Percentiles rank a stretch among this genome's conserved stretches.
phyloP scores from a whole-genome alignment of 23 tunicate species.

The Halocynthia aurantium region DNA sequence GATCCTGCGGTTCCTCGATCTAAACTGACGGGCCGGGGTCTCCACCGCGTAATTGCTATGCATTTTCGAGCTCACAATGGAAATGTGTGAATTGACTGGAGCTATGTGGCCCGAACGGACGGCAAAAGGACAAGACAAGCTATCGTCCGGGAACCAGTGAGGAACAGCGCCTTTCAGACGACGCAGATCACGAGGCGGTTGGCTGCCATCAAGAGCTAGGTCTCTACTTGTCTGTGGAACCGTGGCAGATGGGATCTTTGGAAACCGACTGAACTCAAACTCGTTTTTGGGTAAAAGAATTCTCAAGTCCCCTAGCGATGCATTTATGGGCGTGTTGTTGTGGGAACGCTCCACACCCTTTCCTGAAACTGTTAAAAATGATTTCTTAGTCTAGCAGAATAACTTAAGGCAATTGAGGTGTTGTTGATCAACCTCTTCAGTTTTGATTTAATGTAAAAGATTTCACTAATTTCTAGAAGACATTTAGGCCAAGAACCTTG shows the following conservation, averaged over 20 bases:
- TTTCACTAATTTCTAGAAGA: too few species aligned
- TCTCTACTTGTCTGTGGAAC: neutral
- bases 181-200: slow-evolving; percentile 18
- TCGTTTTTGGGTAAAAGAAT: neutral
- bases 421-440: neutral
- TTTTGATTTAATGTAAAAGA: too few species aligned
- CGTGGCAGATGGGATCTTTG: neutral
- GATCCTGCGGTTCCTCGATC: neutral
- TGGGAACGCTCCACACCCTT: neutral
- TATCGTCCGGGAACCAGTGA: slow-evolving; percentile 31
- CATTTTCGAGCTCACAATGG: neutral
- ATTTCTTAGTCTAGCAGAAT: neutral
- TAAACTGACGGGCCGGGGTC: neutral
- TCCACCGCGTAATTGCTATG: neutral
- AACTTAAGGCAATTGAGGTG: neutral
- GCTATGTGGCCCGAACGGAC: slow-evolving; percentile 26
- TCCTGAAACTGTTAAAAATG: neutral
- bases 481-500: neutral
- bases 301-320: neutral
- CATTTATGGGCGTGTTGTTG: neutral
- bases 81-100: slow-evolving; percentile 27
- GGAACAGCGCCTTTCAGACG: slow-evolving; percentile 2
- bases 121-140: slow-evolving; percentile 43
- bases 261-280: neutral
- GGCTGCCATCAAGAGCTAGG: neutral